Evolutionary conservation across 2,888 invertebrate species (phyloP).

Genomic region (Heliconius charithonia): DNA sequence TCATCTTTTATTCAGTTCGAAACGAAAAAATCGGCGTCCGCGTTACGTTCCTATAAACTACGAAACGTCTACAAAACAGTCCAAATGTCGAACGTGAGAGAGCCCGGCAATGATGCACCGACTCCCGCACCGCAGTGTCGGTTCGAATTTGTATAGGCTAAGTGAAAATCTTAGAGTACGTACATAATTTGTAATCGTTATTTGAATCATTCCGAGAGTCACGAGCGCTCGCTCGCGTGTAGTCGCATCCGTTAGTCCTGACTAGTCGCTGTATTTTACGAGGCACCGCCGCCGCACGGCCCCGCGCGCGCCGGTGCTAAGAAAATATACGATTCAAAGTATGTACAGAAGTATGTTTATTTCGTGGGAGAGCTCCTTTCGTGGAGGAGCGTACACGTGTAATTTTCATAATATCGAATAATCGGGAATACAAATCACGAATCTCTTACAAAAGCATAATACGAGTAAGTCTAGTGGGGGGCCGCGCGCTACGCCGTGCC

Average conservation of each 20-base stretch:
- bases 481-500: slow-evolving; percentile 82
- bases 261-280: slow-evolving; percentile 34
- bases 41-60: slow-evolving; percentile 48
- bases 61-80: slow-evolving; percentile 49
- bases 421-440: slow-evolving; percentile 83
- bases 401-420: slow-evolving; percentile 77
- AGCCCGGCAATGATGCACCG: slow-evolving; percentile 80
- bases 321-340: slow-evolving; percentile 80
- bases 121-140: slow-evolving; percentile 41
- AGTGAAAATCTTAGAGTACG: slow-evolving; percentile 50
- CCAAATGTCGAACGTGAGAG: slow-evolving; percentile 57
- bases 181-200: slow-evolving; percentile 50
- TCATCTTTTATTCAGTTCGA: slow-evolving; percentile 47
- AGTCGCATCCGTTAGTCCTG: slow-evolving; percentile 41
- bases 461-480: slow-evolving; percentile 69
- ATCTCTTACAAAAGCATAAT: slow-evolving; percentile 83
- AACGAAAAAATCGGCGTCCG: slow-evolving; percentile 46
- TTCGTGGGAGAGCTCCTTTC: slow-evolving; percentile 79
- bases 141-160: slow-evolving; percentile 49
- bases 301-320: slow-evolving; percentile 53
- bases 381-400: slow-evolving; percentile 78
- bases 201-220: slow-evolving; percentile 60
- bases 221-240: slow-evolving; percentile 47
- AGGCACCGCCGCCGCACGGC: neutral
- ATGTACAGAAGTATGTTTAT: slow-evolving; percentile 79